Evolutionary conservation across 2,113 vertebrate genomes (phyloP), one percentile per base, ranked within the genome.

Genomic region (Anolis carolinensis): DNA sequence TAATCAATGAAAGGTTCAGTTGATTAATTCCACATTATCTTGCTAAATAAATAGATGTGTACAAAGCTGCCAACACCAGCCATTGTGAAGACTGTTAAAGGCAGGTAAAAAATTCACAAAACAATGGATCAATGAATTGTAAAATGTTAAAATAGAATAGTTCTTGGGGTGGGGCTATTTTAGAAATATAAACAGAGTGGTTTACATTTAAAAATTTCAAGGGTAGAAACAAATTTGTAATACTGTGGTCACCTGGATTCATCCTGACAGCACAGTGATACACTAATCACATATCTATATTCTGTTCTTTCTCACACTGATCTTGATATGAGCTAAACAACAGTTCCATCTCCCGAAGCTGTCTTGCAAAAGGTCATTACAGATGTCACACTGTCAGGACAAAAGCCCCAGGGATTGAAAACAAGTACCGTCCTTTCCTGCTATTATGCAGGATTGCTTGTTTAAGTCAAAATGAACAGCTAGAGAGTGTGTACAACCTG

Each of bases 381-480:
- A 65, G 20, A 63, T 75, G 27, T 82, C 59, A 2, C 63, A 67
- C 32, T 77, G 25, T 55, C 52, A 71, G 23, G 68, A 21, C 68
- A 52, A 32, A 32, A 89, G 32, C 73, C 82, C 85, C 78, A 75
- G 65, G 59, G 79, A 67, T 65, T 75, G 59, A 75, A 25, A 86
- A 59, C 79, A 86, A 81, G 34, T 74, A 48, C 1, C 2, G 4
- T 48, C 7, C 81, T 79, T 82, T 84, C 34, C 23, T 50, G 23
- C 76, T 82, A 76, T 65, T 83, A 4, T 52, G 84, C 21, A 86
- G 86, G 36, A 67, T 82, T 48, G 62, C 79, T 80, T 88, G 81
- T 89, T 92, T 52, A 82, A 87, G 71, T 82, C 44, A 85, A 78
- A 82, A 67, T 8, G 65, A 86, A n/a, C 52, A 72, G n/a, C 79